Base-by-base conservation (phyloP, 2,797 vertebrate species). In the Tolypeutes matacus region DNA sequence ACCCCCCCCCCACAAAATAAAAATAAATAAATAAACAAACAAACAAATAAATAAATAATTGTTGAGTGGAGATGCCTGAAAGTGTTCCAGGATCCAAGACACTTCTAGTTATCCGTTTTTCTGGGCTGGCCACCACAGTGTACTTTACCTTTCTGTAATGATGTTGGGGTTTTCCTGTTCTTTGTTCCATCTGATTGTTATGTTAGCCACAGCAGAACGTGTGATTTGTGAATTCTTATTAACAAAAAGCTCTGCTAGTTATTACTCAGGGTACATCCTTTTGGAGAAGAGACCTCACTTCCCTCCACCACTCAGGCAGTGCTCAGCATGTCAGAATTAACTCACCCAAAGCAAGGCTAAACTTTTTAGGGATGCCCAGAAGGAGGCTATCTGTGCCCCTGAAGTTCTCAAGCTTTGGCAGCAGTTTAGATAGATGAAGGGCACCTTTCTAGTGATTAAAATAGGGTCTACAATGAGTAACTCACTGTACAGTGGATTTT, bases 401-500 rank as follows among this genome's bases (percentile, higher is more conserved):
- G 39, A 39, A 7, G 4, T 39, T 39, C 39, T 39, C 39, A 39
- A 39, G 39, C 39, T 39, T 39, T 39, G 39, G 39, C 39, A 39
- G 39, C 39, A 39, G 39, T 39, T 39, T 39, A 39, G 39, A 7
- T 39, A 39, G 7, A 13, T 49, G 42, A 73, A 56, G 60, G 5
- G 14, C 36, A 39, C 39, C 39, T 39, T 39, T 62, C n/a, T 67
- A 56, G 46, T 65, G 36, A 20, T 56, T 72, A 39, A 77, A 56
- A 83, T 31, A 25, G 31, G 58, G 65, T 87, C 8, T 39, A 8
- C 64, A 6, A 31, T 14, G 29, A 9, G 4, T 4, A 34, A 31
- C 42, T 90, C 49, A 85, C 34, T 90, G 64, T 80, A 7, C 18
- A 21, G 91, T 42, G 42, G 17, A 89, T 92, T 89, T 89, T 60